A percentile compares a stretch with the other conserved stretches of the same genome.
These are phyloP conservation scores for Neodiprion pinetum DNA, from an alignment of 1,140 invertebrate species.

Conservation along the genomic window DNA sequence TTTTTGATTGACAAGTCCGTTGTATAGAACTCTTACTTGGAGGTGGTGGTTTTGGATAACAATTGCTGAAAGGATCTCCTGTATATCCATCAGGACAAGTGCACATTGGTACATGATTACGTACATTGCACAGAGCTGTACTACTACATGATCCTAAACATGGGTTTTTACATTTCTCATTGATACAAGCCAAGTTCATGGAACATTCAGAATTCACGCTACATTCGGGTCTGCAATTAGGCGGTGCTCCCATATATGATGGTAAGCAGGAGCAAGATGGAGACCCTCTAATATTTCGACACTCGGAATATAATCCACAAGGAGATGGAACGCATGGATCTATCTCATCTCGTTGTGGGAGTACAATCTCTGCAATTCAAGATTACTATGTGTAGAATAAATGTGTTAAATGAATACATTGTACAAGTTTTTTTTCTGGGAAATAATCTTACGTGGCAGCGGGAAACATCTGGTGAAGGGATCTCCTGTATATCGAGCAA, in stretches of 20 bases:
- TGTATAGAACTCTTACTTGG: constrained; percentile 51
- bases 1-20: constrained; percentile 26
- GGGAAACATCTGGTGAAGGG: constrained; percentile 45
- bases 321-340: constrained; percentile 59
- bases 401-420: too few species aligned
- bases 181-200: constrained; percentile 60
- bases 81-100: constrained; percentile 68
- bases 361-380: constrained; percentile 11
- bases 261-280: constrained; percentile 69
- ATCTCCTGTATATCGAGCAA: constrained; percentile 57
- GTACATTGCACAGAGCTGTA: constrained; percentile 66
- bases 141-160: constrained; percentile 74
- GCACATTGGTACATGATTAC: constrained; percentile 71
- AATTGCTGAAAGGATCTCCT: constrained; percentile 72
- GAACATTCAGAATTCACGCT: constrained; percentile 52
- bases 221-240: constrained; percentile 61
- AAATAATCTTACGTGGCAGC: constrained; percentile 59
- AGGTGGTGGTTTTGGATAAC: constrained; percentile 56
- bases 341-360: constrained; percentile 25
- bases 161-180: constrained; percentile 71
- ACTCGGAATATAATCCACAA: constrained; percentile 65
- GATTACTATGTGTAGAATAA: not conserved
- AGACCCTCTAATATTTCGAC: constrained; percentile 61
- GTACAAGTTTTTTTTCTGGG: too few species aligned
- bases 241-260: constrained; percentile 62